phyloP scores from a whole-genome alignment of 64 coral and sea anemone genomes.

The Porites australiensis region DNA sequence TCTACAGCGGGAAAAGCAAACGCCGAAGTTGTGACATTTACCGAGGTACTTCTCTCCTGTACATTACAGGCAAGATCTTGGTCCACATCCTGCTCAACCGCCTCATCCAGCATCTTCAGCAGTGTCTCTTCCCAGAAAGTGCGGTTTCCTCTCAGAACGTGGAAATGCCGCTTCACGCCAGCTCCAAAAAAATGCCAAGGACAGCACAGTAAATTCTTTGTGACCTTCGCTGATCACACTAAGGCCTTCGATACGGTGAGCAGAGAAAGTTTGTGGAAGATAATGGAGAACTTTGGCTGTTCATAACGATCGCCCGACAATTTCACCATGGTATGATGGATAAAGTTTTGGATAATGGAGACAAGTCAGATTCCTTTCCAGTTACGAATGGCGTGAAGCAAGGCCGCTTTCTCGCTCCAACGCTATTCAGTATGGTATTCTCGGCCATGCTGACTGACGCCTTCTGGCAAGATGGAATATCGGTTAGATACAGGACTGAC shows the following conservation, averaged over 20 bases:
- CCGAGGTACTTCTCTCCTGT: conserved; percentile 39
- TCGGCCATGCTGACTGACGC: neutral
- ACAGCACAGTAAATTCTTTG: neutral
- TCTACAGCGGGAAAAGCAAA: neutral
- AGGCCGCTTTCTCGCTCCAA: neutral
- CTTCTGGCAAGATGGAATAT: neutral
- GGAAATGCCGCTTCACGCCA: conserved; percentile 8
- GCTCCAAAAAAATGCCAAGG: neutral
- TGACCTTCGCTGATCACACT: neutral
- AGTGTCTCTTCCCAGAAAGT: conserved; percentile 30
- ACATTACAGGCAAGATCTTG: conserved; percentile 35
- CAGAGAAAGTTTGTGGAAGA: neutral
- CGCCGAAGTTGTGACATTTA: neutral
- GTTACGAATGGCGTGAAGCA: neutral
- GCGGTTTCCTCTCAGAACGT: neutral
- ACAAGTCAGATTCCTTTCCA: neutral
- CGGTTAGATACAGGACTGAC: neutral
- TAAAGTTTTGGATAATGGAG: neutral
- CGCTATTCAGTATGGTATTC: neutral
- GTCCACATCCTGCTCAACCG: conserved; percentile 26
- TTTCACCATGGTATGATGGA: neutral
- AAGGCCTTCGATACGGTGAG: neutral
- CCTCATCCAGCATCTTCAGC: neutral
- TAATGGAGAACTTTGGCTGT: neutral
- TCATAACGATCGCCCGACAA: neutral